Conservation (phyloP, 2,888 invertebrate species). For the Phasia obesa region DNA sequence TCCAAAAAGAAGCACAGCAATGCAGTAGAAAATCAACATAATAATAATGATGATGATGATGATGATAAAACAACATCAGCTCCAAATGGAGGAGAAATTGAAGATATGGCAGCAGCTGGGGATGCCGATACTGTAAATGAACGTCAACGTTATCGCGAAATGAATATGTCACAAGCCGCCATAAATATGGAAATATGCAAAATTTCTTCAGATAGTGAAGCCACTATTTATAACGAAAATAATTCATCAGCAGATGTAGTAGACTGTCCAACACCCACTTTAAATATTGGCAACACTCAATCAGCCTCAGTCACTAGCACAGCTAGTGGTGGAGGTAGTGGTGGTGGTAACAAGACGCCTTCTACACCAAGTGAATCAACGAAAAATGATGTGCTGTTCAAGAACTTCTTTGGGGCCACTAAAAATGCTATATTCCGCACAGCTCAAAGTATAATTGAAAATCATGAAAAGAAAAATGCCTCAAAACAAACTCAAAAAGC, state of each 20-base stretch:
- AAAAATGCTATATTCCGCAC: constrained; percentile 83
- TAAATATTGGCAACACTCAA: background rate
- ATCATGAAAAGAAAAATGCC: constrained; percentile 82
- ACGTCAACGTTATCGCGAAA: constrained; percentile 76
- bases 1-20: constrained; percentile 77
- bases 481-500: constrained; percentile 77
- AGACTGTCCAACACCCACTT: constrained; percentile 65
- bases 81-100: constrained; percentile 67
- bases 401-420: constrained; percentile 82
- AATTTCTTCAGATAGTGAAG: constrained; percentile 30
- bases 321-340: constrained; percentile 40
- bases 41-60: constrained; percentile 35
- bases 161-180: constrained; percentile 79
- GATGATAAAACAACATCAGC: constrained; percentile 70
- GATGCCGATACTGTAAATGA: constrained; percentile 71
- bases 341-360: constrained; percentile 71
- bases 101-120: background rate
- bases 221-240: background rate
- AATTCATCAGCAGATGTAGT: constrained; percentile 62
- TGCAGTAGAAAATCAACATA: constrained; percentile 71
- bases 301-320: constrained; percentile 16
- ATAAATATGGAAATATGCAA: constrained; percentile 74
- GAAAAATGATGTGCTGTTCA: constrained; percentile 82
- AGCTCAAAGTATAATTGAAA: constrained; percentile 83
- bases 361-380: constrained; percentile 74